phyloP scores from a whole-genome alignment of 1,140 invertebrate species.

The Brachionus plicatilis region DNA sequence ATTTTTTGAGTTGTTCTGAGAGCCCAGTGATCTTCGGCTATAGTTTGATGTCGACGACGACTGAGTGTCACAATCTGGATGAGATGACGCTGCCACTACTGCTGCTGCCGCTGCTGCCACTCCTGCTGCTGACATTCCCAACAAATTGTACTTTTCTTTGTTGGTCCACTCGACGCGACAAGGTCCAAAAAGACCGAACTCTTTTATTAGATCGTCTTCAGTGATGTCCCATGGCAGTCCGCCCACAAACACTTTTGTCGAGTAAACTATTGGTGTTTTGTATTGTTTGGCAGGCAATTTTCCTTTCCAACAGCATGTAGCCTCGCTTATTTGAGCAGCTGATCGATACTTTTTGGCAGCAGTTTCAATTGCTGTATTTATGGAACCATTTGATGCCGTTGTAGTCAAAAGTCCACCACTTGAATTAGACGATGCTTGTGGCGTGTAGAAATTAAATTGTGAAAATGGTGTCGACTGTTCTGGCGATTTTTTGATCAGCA shows the following conservation, averaged over 20 bases:
- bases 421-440: background rate
- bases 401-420: background rate
- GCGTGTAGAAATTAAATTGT: slow-evolving; percentile 7
- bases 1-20: background rate
- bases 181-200: slow-evolving; percentile 31
- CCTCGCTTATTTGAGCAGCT: slow-evolving; percentile 38
- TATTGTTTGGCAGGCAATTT: slow-evolving; percentile 36
- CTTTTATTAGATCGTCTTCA: slow-evolving; percentile 27
- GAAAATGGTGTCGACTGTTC: background rate
- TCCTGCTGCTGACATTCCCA: background rate
- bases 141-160: slow-evolving; percentile 40
- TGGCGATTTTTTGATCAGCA: slow-evolving; percentile 20
- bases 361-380: slow-evolving; percentile 20
- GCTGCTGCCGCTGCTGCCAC: no score
- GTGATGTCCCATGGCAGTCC: slow-evolving; percentile 37
- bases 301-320: slow-evolving; percentile 40
- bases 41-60: background rate
- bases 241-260: slow-evolving; percentile 40
- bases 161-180: slow-evolving; percentile 38
- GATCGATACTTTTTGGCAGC: slow-evolving; percentile 38
- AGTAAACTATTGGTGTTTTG: slow-evolving; percentile 13
- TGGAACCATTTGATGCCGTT: background rate
- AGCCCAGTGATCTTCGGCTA: background rate
- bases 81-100: background rate
- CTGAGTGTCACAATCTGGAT: background rate